A percentile compares a stretch with the other conserved stretches of the same genome.
Conservation (phyloP, 2,113 vertebrate species). For the Petromus typicus region DNA sequence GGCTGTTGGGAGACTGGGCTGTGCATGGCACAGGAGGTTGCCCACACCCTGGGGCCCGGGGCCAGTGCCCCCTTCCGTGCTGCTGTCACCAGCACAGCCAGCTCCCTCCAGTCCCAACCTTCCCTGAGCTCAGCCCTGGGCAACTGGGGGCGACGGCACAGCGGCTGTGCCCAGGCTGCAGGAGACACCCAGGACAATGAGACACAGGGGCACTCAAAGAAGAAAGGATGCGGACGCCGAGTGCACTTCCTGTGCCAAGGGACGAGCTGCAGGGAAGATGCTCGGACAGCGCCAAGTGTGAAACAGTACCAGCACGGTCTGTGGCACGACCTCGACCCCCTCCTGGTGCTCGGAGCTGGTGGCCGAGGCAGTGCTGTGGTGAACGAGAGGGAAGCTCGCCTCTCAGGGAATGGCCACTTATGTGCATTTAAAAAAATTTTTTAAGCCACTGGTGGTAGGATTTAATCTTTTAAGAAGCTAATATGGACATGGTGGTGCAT, state of each 20-base stretch:
- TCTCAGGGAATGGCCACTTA: background rate
- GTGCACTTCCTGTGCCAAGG: background rate
- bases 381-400: background rate
- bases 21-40: background rate
- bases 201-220: no score
- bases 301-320: background rate
- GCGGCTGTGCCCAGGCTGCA: background rate
- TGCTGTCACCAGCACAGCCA: background rate
- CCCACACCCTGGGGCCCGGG: background rate
- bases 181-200: background rate
- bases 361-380: background rate
- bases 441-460: background rate
- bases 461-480: background rate
- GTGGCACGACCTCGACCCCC: background rate
- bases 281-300: background rate
- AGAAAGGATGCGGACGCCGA: background rate
- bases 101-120: background rate
- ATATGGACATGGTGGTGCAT: background rate
- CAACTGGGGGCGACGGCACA: background rate
- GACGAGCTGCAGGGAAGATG: background rate
- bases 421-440: no score
- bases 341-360: background rate
- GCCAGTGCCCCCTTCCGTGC: background rate
- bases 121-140: background rate
- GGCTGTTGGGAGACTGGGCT: background rate